These are phyloP conservation scores for Drosophila bocki DNA, from an alignment of 1,140 invertebrate species.

Conservation along the genomic window DNA sequence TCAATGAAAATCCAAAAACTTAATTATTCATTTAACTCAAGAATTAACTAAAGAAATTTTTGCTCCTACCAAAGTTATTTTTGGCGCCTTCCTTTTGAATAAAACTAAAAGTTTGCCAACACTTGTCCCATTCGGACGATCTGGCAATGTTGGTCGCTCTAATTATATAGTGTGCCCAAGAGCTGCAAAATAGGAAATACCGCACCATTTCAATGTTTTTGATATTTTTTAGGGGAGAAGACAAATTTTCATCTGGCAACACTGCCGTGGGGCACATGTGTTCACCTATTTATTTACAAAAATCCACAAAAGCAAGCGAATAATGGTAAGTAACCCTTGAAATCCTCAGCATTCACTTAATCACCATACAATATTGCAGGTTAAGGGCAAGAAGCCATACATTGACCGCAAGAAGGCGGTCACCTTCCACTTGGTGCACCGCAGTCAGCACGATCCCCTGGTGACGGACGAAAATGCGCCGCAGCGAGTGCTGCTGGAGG, in stretches of 20 bases:
- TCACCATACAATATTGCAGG: slow-evolving; percentile 84
- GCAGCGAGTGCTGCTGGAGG: slow-evolving; percentile 91
- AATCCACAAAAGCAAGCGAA: slow-evolving; percentile 22
- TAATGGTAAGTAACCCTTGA: slow-evolving; percentile 22
- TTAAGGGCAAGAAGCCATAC: slow-evolving; percentile 92
- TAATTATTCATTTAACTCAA: no score
- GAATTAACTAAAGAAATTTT: no score
- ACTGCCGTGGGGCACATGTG: slow-evolving; percentile 24
- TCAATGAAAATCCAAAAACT: no score
- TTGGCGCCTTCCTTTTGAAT: background rate
- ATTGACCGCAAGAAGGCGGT: slow-evolving; percentile 96
- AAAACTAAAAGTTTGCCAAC: background rate
- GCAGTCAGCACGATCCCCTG: slow-evolving; percentile 96
- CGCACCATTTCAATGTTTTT: no score
- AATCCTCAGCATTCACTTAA: background rate
- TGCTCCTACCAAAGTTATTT: no score
- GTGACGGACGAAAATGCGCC: slow-evolving; percentile 94
- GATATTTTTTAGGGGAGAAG: no score
- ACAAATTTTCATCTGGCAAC: no score
- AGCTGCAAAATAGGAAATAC: no score
- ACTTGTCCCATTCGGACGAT: background rate
- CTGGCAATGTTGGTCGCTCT: no score
- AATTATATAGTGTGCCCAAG: no score
- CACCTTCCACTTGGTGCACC: slow-evolving; percentile 95
- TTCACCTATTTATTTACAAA: slow-evolving; percentile 36